Conservation (phyloP, 2,888 invertebrate species). For the Apamea sordens region DNA sequence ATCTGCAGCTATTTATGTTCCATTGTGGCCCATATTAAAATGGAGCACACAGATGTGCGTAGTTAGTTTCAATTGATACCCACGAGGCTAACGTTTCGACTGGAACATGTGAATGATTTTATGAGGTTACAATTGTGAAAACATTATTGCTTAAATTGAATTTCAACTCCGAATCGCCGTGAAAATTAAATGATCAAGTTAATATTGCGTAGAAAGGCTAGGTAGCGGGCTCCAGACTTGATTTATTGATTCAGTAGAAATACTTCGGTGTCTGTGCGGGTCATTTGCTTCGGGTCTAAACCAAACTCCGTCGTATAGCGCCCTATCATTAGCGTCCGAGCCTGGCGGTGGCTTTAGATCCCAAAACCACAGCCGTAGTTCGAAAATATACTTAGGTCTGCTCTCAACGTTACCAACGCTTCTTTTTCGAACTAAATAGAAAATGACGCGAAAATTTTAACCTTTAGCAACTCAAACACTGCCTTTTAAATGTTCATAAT, state of each 20-base stretch:
- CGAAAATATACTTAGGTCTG: not conserved
- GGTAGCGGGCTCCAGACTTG: slow-evolving; percentile 8
- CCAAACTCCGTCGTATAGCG: slow-evolving; percentile 32
- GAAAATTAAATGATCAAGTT: slow-evolving; percentile 22
- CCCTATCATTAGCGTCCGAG: slow-evolving; percentile 29
- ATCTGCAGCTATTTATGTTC: slow-evolving; percentile 47
- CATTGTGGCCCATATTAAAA: slow-evolving; percentile 63
- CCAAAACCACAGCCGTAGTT: slow-evolving; percentile 38
- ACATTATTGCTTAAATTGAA: slow-evolving; percentile 24
- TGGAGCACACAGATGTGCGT: slow-evolving; percentile 58
- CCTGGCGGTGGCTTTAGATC: slow-evolving; percentile 14
- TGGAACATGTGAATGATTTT: slow-evolving; percentile 49
- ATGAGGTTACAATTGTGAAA: slow-evolving; percentile 55
- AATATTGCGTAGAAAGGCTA: not conserved
- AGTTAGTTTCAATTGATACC: slow-evolving; percentile 62
- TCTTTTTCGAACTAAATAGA: not conserved
- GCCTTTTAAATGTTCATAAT: slow-evolving; percentile 22
- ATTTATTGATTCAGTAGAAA: slow-evolving; percentile 51
- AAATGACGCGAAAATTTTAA: slow-evolving; percentile 22
- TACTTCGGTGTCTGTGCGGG: slow-evolving; percentile 33
- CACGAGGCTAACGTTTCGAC: slow-evolving; percentile 52
- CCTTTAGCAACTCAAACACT: not conserved
- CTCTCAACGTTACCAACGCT: slow-evolving; percentile 17
- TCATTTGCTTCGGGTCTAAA: slow-evolving; percentile 36
- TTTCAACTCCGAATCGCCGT: slow-evolving; percentile 13